Base-by-base conservation (phyloP, 1,140 invertebrate genomes). In the Thalassaphorura encarpata region DNA sequence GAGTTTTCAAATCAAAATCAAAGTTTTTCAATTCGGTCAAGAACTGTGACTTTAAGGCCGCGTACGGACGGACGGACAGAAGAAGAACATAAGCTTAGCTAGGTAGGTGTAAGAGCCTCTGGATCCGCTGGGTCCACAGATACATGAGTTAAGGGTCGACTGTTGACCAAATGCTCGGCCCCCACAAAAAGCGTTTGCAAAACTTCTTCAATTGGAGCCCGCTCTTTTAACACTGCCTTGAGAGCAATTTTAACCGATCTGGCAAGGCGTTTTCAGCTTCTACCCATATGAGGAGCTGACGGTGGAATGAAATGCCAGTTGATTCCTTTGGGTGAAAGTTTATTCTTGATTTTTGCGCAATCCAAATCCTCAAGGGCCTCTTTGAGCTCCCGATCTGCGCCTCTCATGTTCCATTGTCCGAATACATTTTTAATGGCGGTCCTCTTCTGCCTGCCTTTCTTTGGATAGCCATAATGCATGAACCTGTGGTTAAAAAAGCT, bases 251-350 rank as follows among this genome's bases (percentile, higher is more conserved):
- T 72, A 16, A 65, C 62, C 1, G 62, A 61, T 58, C 67, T 68
- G 2, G 71, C 63, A 23, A 60, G 62, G 3, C 62, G 58, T 63
- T 72, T 69, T 62, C 69, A 71, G 4, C 64, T 29, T n/a, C 68
- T 66, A 11, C 68, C 68, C 40, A 68, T 65, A 49, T 71, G 66
- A n/a, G 67, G 67, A 24, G 67, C 54, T 19, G 53, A 27, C 2
- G 70, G 69, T 2, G 68, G 72, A 54, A 52, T 68, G 45, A 69
- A 70, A 24, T 61, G 41, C 66, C 68, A 69, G 18, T 47, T 36
- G 23, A 67, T 59, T 40, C 51, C 56, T 31, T 31, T 4, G 4
- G 31, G 5, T 18, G 26, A 4, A 4, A 31, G 33, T 19, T 51
- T 16, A 5, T 57, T 29, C 13, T 36, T 15, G 19, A 66, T 55